Evolutionary conservation across 2,888 invertebrate genomes (phyloP), one percentile per base, ranked within the genome.

Genomic region (Autographa pulchrina): DNA sequence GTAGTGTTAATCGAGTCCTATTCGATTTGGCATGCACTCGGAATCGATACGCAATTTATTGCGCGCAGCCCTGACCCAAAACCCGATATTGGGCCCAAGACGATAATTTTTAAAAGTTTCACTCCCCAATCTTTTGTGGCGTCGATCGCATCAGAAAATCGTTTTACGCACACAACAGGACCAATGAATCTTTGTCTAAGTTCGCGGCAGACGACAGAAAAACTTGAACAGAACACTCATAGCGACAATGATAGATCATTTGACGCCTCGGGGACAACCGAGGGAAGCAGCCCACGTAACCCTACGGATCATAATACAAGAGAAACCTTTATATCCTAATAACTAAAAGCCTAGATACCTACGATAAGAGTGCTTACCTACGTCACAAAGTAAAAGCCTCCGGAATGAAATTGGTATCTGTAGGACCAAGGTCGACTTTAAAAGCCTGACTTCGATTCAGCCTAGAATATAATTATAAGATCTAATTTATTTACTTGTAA

Each of bases 151-250:
- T 80, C 85, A 79, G 77, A 81, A 84, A 87, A 88, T 83, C 85
- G 82, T 79, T 84, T 86, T 82, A 82, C 80, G 83, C 85, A 84
- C 81, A 86, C 85, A 84, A 81, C 82, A 84, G 82, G 77, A 81
- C 80, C 87, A 81, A 89, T 90, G 90, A 87, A 90, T 90, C 90
- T 87, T 84, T 80, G 88, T 88, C 87, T 81, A 85, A 91, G 82
- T 89, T 88, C 75, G 54, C 77, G 65, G 74, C 78, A 75, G 77
- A 74, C 81, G 84, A 88, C 85, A 83, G 85, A 85, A 86, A 88
- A 89, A 88, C 83, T 89, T 89, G 76, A 74, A 66, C 75, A 68
- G 56, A 75, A 73, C 58, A 75, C 63, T 83, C 73, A 72, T 75
- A 72, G 60, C 74, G 76, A 74, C 81, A 75, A 81, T 70, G 78